These are phyloP conservation scores for Rhabdophis nuchalis DNA, from an alignment of 2,797 vertebrate genomes.

Conservation along the genomic window DNA sequence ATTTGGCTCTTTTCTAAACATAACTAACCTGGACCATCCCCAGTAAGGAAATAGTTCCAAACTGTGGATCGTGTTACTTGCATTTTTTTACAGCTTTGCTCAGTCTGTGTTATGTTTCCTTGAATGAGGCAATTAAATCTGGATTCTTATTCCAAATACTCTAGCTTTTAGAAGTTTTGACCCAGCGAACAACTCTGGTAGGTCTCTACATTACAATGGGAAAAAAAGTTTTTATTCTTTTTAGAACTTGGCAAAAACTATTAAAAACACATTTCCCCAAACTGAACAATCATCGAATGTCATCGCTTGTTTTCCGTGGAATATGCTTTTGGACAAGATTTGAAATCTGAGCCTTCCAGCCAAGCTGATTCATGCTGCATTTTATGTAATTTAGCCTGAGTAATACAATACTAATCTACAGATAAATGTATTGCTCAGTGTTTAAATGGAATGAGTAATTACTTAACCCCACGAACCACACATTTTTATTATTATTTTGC, in stretches of 20 bases:
- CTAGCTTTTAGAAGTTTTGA: background rate
- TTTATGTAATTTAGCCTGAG: constrained; percentile 60
- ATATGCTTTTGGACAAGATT: constrained; percentile 39
- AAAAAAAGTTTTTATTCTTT: background rate
- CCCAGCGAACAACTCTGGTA: background rate
- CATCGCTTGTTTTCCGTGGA: constrained; percentile 27
- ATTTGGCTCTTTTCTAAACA: background rate
- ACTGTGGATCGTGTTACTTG: background rate
- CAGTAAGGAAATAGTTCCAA: background rate
- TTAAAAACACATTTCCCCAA: background rate
- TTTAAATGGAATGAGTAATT: constrained; percentile 61
- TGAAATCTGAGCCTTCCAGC: constrained; percentile 39
- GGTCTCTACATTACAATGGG: background rate
- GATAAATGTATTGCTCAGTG: constrained; percentile 64
- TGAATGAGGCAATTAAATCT: background rate
- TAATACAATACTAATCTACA: constrained; percentile 69
- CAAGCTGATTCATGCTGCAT: constrained; percentile 57
- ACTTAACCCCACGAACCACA: constrained; percentile 45
- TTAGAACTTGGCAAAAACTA: background rate
- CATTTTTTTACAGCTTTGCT: background rate
- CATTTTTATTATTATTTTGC: constrained; percentile 32
- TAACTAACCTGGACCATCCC: background rate
- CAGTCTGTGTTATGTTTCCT: background rate
- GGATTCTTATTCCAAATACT: background rate
- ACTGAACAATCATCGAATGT: background rate